These are phyloP conservation scores for Amorpha juglandis DNA, from an alignment of 2,888 invertebrate genomes.

Conservation along the genomic window DNA sequence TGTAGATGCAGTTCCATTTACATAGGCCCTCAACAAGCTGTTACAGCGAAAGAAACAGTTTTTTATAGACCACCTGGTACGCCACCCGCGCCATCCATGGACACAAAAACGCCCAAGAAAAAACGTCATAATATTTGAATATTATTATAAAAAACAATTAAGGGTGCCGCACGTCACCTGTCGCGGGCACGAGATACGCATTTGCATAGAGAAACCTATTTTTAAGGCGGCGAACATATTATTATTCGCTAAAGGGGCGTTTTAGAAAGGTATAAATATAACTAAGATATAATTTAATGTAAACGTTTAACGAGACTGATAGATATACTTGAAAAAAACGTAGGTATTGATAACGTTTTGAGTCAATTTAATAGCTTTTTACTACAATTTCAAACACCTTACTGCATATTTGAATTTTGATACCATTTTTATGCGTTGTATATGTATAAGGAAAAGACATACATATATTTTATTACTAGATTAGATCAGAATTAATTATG, in stretches of 20 bases:
- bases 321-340: background rate
- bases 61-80: conserved; percentile 80
- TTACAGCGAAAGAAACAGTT: conserved; percentile 64
- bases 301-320: too few species aligned
- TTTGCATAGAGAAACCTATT: conserved; percentile 80
- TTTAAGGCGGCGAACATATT: conserved; percentile 53
- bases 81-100: conserved; percentile 72
- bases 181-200: conserved; percentile 79
- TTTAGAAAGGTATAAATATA: too few species aligned
- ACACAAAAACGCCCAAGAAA: conserved; percentile 68
- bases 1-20: conserved; percentile 27
- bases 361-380: too few species aligned
- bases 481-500: background rate
- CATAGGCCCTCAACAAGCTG: conserved; percentile 63
- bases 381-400: background rate
- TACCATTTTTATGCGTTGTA: too few species aligned
- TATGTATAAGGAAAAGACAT: too few species aligned
- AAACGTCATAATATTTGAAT: conserved; percentile 83
- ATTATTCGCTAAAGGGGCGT: background rate
- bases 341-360: background rate
- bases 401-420: too few species aligned
- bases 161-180: conserved; percentile 82
- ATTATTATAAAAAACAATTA: conserved; percentile 83
- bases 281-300: too few species aligned
- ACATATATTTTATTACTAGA: too few species aligned